Evolutionary conservation across 2,113 vertebrate genomes (phyloP), one percentile per base, ranked within the genome.

Genomic region (Pedetes capensis): DNA sequence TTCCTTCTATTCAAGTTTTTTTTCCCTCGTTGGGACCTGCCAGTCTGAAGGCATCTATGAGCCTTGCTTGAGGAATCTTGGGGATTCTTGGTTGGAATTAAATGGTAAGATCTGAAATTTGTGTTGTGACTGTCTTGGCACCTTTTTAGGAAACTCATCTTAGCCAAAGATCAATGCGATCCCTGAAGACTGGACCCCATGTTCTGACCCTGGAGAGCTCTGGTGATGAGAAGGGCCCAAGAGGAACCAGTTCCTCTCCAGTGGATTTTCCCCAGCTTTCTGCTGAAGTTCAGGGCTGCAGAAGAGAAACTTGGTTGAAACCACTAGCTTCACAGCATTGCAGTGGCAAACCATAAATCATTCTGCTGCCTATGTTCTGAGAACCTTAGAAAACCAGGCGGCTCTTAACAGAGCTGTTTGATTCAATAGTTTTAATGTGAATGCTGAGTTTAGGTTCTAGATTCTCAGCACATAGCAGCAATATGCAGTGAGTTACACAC

Each of bases 281-380:
- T 12, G 47, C 69, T 61, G 59, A 81, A 49, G 47, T 69, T 89
- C 64, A 66, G 66, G 61, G 61, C 42, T 68, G 47, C 44, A 49
- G 42, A 51, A 92, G 71, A 90, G 93, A 95, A 93, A 84, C 85
- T 55, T 47, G 53, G 53, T 72, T 81, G 84, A 93, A 93, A 92
- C 59, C 71, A 29, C 66, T 25, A 32, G 76, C 74, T 66, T 93
- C 1, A 0, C 20, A 29, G 39, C 29, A 18, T 13, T 59, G 47
- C 32, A 69, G 90, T 74, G 71, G 44, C 75, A 78, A 89, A 84
- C 49, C 84, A 27, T 93, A 87, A 93, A 95, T 95, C 95, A 94
- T 55, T 44, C 57, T 63, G 83, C 47, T 82, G 47, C 59, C 59
- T 8, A 16, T 66, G 79, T 63, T 44, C 74, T 93, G 47, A 34